phyloP scores from a whole-genome alignment of 2,113 vertebrate genomes.

The Strix uralensis region DNA sequence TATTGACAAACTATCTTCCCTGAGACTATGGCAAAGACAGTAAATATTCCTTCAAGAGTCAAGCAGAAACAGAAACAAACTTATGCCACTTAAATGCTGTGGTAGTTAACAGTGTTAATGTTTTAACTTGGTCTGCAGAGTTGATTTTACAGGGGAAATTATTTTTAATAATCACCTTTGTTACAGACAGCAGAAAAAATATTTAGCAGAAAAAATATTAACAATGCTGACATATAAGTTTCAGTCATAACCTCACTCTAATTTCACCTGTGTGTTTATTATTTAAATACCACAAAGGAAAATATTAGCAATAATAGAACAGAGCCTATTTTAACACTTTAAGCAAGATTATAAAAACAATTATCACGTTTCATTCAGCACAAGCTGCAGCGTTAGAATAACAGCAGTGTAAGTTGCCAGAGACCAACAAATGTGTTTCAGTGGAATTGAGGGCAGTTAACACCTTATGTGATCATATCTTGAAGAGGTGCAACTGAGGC shows the following conservation, averaged over 20 bases:
- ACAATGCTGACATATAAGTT: not conserved
- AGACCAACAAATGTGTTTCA: not conserved
- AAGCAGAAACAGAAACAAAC: not conserved
- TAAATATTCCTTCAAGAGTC: not conserved
- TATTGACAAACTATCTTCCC: not conserved
- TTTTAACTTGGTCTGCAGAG: not conserved
- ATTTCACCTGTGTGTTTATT: not conserved
- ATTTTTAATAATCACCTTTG: not conserved
- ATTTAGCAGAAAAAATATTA: not conserved
- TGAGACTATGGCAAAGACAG: not conserved
- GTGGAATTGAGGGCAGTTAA: not conserved
- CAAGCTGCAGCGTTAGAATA: not conserved
- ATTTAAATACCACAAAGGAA: not conserved
- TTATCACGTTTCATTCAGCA: not conserved
- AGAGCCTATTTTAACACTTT: not conserved
- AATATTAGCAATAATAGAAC: not conserved
- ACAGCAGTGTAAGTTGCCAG: not conserved
- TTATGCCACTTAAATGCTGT: not conserved
- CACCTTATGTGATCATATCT: not conserved
- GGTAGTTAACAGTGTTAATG: not conserved
- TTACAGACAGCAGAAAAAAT: not conserved
- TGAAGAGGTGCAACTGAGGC: not conserved
- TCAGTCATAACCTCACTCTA: not conserved
- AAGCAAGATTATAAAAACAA: not conserved
- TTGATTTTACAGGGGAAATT: not conserved